A percentile compares a stretch with the other conserved stretches of the same genome.
Conservation (phyloP, 92 coral and sea anemone species). For the Plumapathes pennacea region DNA sequence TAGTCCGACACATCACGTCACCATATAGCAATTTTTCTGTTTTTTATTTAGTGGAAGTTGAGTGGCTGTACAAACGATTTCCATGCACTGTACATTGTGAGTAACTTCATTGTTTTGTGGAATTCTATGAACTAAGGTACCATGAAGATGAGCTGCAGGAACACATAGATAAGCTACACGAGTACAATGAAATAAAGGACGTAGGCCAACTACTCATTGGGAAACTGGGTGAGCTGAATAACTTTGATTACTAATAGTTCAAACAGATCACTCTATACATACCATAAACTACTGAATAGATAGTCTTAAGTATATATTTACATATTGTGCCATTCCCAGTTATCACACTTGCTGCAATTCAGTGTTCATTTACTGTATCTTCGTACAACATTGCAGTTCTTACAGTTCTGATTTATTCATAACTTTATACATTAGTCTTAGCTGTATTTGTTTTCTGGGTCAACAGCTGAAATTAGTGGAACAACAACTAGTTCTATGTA, state of each 20-base stretch:
- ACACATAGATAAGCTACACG: conserved; percentile 94
- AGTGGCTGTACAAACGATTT: no score
- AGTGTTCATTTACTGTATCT: no score
- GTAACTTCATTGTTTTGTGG: not conserved
- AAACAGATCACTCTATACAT: not conserved
- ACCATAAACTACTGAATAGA: not conserved
- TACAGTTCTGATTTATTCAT: no score
- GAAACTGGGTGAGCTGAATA: conserved; percentile 62
- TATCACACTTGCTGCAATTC: no score
- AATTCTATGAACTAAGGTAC: conserved; percentile 60
- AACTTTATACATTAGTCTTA: no score
- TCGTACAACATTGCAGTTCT: no score
- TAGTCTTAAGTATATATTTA: no score
- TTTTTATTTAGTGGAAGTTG: no score
- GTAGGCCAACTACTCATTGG: conserved; percentile 90
- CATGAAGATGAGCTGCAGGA: conserved; percentile 82
- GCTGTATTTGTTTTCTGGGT: not conserved
- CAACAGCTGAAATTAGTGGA: conserved; percentile 85
- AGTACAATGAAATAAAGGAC: conserved; percentile 97
- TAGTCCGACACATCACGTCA: no score
- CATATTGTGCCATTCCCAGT: no score
- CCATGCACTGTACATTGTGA: no score
- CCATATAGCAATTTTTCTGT: no score
- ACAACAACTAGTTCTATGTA: conserved; percentile 87
- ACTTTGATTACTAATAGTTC: not conserved